Evolutionary conservation across 1,140 invertebrate genomes (phyloP).

Genomic region (Coptotermes formosanus): DNA sequence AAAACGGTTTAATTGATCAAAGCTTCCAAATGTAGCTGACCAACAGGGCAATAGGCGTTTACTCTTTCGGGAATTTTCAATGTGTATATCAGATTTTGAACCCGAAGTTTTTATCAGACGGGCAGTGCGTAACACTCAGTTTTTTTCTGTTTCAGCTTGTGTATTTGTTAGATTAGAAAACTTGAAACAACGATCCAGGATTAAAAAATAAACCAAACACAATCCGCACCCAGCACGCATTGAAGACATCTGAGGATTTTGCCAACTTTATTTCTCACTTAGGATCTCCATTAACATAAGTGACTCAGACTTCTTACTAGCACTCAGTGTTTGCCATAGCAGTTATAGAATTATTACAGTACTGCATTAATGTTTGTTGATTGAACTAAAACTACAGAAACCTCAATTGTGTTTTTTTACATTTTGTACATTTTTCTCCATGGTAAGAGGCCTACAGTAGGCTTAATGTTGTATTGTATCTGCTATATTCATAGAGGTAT

Average conservation of each 20-base stretch:
- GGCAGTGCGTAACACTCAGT: not conserved
- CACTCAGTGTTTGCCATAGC: conserved; percentile 22
- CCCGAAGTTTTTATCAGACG: not conserved
- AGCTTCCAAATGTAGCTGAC: not conserved
- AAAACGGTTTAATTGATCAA: not conserved
- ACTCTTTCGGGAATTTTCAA: not conserved
- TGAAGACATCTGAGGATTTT: conserved; percentile 88
- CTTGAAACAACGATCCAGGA: conserved; percentile 43
- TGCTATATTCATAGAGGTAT: conserved; percentile 16
- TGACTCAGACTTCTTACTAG: conserved; percentile 24
- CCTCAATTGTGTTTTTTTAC: conserved; percentile 23
- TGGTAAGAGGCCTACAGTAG: conserved; percentile 20
- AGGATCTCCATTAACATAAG: conserved; percentile 26
- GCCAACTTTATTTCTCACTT: conserved; percentile 38
- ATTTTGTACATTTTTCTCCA: conserved; percentile 34
- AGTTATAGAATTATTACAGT: not conserved
- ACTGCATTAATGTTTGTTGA: conserved; percentile 13
- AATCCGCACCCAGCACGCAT: conserved; percentile 81
- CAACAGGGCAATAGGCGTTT: not conserved
- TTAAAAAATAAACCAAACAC: conserved; percentile 53
- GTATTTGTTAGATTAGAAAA: conserved; percentile 71
- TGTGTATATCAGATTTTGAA: not conserved
- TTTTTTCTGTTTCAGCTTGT: conserved; percentile 67
- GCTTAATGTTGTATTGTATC: conserved; percentile 23
- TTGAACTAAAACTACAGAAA: conserved; percentile 22